Evolutionary conservation across 2,888 invertebrate species (phyloP).

Genomic region (Unio pictorum): DNA sequence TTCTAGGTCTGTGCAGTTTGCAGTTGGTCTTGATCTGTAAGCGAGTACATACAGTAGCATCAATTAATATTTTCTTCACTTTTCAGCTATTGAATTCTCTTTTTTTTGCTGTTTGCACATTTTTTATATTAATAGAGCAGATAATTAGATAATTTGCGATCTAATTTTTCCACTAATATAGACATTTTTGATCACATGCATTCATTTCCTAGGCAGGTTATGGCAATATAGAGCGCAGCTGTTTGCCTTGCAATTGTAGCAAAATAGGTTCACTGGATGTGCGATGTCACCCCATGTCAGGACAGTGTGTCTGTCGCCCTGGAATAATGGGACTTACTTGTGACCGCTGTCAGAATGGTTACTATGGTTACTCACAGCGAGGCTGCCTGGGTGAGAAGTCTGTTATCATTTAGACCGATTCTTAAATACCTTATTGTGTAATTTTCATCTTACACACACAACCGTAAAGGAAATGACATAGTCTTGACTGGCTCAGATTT

Average conservation of each 20-base stretch:
- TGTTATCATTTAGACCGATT: background rate
- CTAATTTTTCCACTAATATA: too few relatives aligned
- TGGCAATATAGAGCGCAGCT: constrained; percentile 85
- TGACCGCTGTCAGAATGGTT: constrained; percentile 83
- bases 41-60: too few relatives aligned
- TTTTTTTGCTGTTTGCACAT: too few relatives aligned
- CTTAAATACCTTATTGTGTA: background rate
- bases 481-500: too few relatives aligned
- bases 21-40: too few relatives aligned
- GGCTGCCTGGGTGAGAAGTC: constrained; percentile 59
- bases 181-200: background rate
- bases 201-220: constrained; percentile 75
- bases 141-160: too few relatives aligned
- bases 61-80: too few relatives aligned
- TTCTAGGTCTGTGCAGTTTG: too few relatives aligned
- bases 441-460: background rate
- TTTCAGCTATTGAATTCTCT: too few relatives aligned
- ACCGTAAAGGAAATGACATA: too few relatives aligned
- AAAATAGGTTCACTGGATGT: constrained; percentile 76
- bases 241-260: constrained; percentile 84
- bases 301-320: constrained; percentile 84
- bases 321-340: constrained; percentile 87
- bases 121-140: too few relatives aligned
- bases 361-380: constrained; percentile 58
- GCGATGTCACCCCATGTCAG: constrained; percentile 77